Conservation (phyloP, 30 jellyfish, hydroid and myxozoan genomes). For the Cassiopea xamachana region DNA sequence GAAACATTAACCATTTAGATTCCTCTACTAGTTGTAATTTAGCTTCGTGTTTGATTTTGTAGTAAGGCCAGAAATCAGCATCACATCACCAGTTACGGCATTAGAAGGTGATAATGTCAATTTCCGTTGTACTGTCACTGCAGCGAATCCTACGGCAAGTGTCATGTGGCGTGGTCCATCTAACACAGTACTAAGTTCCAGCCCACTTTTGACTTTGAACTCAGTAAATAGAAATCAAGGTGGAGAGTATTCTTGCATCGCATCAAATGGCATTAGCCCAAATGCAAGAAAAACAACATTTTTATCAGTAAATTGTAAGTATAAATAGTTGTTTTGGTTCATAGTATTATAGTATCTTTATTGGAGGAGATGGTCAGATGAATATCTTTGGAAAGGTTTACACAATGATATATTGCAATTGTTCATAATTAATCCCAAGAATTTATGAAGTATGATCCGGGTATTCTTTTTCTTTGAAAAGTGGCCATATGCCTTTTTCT, state of each 20-base stretch:
- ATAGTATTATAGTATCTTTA: too few relatives aligned
- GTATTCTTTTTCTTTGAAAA: too few relatives aligned
- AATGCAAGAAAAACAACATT: background rate
- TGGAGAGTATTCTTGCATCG: background rate
- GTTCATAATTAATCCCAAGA: too few relatives aligned
- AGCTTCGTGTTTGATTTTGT: background rate
- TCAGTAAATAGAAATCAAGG: background rate
- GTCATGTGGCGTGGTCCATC: background rate
- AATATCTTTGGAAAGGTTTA: too few relatives aligned
- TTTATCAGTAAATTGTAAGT: background rate
- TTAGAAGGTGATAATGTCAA: background rate
- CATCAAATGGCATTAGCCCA: background rate
- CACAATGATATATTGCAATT: too few relatives aligned
- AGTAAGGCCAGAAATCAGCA: background rate
- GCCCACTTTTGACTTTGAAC: background rate
- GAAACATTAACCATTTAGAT: too few relatives aligned
- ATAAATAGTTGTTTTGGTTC: background rate
- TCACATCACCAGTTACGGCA: background rate
- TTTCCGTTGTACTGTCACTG: background rate
- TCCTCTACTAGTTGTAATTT: background rate
- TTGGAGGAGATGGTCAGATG: too few relatives aligned
- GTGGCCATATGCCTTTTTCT: too few relatives aligned
- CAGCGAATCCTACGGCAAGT: constrained; percentile 1
- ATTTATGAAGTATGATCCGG: too few relatives aligned
- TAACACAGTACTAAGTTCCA: background rate